A percentile compares a stretch with the other conserved stretches of the same genome.
These are phyloP conservation scores for Tauraco erythrolophus DNA, from an alignment of 2,113 vertebrate genomes.

Conservation along the genomic window DNA sequence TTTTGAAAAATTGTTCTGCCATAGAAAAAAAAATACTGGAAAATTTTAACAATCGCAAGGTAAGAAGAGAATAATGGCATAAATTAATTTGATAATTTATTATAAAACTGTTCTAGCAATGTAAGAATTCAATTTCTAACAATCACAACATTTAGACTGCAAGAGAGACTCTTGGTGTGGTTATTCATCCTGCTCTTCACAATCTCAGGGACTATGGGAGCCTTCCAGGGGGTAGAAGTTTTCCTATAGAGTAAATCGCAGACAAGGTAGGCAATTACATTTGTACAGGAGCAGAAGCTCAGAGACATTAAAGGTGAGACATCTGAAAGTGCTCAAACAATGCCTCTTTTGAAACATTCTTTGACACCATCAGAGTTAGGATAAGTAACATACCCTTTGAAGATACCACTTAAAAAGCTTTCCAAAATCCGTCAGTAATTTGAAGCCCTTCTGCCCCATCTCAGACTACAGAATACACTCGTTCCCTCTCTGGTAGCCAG, in stretches of 20 bases:
- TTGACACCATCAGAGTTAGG: conserved; percentile 29
- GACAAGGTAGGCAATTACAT: background rate
- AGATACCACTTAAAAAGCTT: conserved; percentile 48
- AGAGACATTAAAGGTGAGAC: conserved; percentile 34
- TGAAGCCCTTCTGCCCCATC: conserved; percentile 2
- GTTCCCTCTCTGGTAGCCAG: background rate
- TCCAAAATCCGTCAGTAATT: conserved; percentile 46
- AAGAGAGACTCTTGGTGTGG: background rate
- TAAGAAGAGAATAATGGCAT: background rate
- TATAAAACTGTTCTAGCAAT: background rate
- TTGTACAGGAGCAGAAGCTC: conserved; percentile 9
- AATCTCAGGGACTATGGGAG: background rate
- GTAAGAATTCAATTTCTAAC: background rate
- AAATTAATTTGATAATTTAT: background rate
- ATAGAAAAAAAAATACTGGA: background rate
- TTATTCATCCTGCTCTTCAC: background rate
- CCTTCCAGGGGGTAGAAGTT: background rate
- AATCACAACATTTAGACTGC: background rate
- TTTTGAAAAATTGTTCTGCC: background rate
- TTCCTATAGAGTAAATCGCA: background rate
- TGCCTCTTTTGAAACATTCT: conserved; percentile 44
- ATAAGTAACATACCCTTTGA: conserved; percentile 42
- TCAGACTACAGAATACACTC: background rate
- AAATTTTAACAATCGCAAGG: background rate
- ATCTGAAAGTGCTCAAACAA: conserved; percentile 45